Evolutionary conservation across 2,113 vertebrate species (phyloP).

Genomic region (Dunckerocampus dactyliophorus): DNA sequence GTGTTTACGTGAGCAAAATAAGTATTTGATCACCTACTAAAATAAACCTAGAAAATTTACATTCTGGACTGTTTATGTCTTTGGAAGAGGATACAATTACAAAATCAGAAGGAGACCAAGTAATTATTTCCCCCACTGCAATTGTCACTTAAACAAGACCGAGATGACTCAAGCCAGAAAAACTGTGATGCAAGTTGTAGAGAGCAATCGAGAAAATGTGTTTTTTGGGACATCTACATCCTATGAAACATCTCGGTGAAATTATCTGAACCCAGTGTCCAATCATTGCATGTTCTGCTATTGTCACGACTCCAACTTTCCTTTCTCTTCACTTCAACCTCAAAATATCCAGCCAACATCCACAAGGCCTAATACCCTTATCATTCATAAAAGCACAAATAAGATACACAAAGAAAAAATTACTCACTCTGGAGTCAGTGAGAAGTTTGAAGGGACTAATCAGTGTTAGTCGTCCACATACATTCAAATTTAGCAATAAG

Average conservation of each 20-base stretch:
- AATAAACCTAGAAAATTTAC: too few species aligned
- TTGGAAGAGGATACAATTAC: too few species aligned
- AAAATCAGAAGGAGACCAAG: too few species aligned
- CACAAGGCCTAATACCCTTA: conserved; percentile 43
- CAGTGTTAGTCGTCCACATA: conserved; percentile 25
- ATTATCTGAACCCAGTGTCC: conserved; percentile 21
- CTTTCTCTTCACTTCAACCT: conserved; percentile 31
- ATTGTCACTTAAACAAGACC: too few species aligned
- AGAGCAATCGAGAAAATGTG: conserved; percentile 25
- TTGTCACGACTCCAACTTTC: conserved; percentile 41
- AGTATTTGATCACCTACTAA: too few species aligned
- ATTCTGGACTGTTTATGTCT: too few species aligned
- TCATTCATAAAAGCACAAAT: conserved; percentile 37
- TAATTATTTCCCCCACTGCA: too few species aligned
- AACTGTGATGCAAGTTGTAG: conserved; percentile 22
- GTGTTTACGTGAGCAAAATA: too few species aligned
- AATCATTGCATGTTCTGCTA: conserved; percentile 19
- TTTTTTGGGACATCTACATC: conserved; percentile 20
- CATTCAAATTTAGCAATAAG: conserved; percentile 15
- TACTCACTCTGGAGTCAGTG: conserved; percentile 17
- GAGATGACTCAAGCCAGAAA: conserved; percentile 5
- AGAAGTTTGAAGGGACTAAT: conserved; percentile 26
- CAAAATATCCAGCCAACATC: conserved; percentile 45
- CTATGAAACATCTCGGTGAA: conserved; percentile 29
- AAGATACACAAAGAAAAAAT: conserved; percentile 32